Percentiles rank a stretch among this genome's conserved stretches.
Evolutionary conservation across 2,888 invertebrate genomes (phyloP).

Genomic region (Hermodice carunculata): DNA sequence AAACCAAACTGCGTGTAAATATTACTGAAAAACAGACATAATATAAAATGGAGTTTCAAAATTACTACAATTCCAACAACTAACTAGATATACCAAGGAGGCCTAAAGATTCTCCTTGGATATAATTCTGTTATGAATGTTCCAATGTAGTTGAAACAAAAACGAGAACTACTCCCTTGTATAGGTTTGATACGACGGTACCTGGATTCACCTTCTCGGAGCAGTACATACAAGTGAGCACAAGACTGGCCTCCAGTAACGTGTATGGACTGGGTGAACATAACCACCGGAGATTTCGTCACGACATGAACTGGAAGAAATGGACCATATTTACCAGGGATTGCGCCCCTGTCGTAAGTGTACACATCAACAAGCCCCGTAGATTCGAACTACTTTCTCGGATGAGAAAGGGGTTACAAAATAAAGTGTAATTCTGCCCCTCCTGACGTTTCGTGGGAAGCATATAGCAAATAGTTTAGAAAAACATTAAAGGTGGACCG

Average conservation of each 20-base stretch:
- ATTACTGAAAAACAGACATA: no score
- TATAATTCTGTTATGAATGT: not conserved
- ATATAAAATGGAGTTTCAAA: no score
- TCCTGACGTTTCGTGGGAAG: no score
- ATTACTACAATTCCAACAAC: no score
- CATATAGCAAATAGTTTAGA: no score
- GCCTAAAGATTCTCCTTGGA: not conserved
- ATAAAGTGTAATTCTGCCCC: no score
- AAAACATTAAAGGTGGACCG: no score
- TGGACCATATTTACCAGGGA: slow-evolving; percentile 63
- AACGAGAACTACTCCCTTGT: not conserved
- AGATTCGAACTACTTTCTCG: no score
- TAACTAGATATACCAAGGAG: no score
- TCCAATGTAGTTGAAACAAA: not conserved
- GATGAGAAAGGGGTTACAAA: no score
- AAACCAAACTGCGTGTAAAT: no score
- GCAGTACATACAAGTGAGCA: slow-evolving; percentile 58
- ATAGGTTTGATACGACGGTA: slow-evolving; percentile 49
- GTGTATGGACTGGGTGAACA: slow-evolving; percentile 64
- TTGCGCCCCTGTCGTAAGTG: slow-evolving; percentile 50
- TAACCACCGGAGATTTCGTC: slow-evolving; percentile 50
- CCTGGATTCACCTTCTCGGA: slow-evolving; percentile 49
- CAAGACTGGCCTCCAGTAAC: slow-evolving; percentile 44
- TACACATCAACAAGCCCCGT: no score
- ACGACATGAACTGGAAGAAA: slow-evolving; percentile 57